Evolutionary conservation across 1,140 invertebrate genomes (phyloP), one percentile per base, ranked within the genome.

Genomic region (Marisa cornuarietis): DNA sequence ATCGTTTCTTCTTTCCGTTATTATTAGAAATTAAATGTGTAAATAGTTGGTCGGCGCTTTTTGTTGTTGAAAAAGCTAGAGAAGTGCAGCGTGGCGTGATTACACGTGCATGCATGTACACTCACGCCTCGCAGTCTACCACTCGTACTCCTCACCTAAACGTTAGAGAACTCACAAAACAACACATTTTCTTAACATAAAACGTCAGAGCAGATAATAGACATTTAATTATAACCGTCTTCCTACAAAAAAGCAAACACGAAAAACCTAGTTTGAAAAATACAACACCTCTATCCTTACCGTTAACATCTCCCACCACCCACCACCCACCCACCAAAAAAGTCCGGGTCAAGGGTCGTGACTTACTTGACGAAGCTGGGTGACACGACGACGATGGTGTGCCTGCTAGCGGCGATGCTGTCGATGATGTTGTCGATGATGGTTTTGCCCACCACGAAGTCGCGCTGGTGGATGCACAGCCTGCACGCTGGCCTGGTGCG

Each of bases 371-470:
- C 95, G 88, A 97, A 98, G 90, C 97, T 96, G 88, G 97, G 95
- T 62, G 96, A 97, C 14, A 98, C 92, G 79, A 98, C 94, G 93
- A 98, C 95, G 69, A 98, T 96, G 20, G 96, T 98, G 77, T 97
- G 93, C 78, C 95, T 92, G 79, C 96, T 97, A 58, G 95, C 95
- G 88, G 98, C 96, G 11, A 97, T 96, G 26, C 96, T 96, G 90
- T 97, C 95, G 76, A 96, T 94, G 84, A 98, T 97, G 49, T 96
- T 97, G 86, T 98, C 96, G 54, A 95, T 94, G 83, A 98, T 87
- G n/a, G 83, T 72, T 11, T 83, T 84, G 16, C 87, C 87, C 18
- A 84, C 84, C 18, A 85, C 71, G 62, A 88, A 88, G 65, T 88
- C 87, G 61, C 85, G 73, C 71, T 87, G 85, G 72, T 88, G 87